phyloP scores from a whole-genome alignment of 2,797 vertebrate genomes.

The Eulemur rubriventer region DNA sequence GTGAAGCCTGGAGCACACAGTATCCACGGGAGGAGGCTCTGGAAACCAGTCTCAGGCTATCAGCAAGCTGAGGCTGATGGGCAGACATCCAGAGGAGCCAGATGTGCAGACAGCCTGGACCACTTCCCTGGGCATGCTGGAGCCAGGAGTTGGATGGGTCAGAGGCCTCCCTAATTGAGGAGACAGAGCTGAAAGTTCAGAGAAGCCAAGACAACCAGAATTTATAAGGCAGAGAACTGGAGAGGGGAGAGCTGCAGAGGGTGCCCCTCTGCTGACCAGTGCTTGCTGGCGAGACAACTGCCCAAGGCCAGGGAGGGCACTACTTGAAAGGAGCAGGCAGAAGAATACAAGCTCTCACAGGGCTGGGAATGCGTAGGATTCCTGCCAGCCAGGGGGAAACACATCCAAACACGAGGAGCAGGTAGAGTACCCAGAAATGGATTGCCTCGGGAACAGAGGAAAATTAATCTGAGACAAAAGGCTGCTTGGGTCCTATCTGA shows the following conservation, averaged over 20 bases:
- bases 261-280: too few species aligned
- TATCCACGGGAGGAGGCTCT: background rate
- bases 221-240: background rate
- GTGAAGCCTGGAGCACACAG: background rate
- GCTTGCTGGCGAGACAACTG: accelerated
- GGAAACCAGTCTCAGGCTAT: background rate
- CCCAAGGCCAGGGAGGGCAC: too few species aligned
- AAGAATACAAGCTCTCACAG: background rate
- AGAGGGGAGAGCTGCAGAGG: background rate
- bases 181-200: background rate
- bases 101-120: background rate
- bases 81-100: too few species aligned
- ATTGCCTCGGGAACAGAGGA: background rate
- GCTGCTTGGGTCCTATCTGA: background rate
- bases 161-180: background rate
- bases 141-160: too few species aligned
- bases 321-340: background rate
- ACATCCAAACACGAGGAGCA: accelerated
- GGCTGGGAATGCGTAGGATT: background rate
- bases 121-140: background rate
- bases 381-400: background rate
- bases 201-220: background rate
- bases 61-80: too few species aligned
- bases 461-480: background rate
- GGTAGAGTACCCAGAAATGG: background rate